Conservation (phyloP, 2,888 invertebrate species). For the Leptinotarsa juncta region DNA sequence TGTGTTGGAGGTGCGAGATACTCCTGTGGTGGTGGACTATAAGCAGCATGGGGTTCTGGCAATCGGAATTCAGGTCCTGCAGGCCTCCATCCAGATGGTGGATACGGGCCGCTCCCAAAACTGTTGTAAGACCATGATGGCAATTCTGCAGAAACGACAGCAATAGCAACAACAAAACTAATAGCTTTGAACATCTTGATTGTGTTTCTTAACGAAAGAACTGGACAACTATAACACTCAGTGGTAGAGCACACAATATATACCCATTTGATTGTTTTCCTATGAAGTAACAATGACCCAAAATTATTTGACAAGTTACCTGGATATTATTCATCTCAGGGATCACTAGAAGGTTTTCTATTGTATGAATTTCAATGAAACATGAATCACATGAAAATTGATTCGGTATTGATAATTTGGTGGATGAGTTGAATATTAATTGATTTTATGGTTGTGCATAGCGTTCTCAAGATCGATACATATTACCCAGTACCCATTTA, state of each 20-base stretch:
- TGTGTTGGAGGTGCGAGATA: slow-evolving; percentile 54
- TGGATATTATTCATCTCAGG: slow-evolving; percentile 23
- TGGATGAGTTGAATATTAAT: slow-evolving; percentile 8
- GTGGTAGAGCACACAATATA: not conserved
- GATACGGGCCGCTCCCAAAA: slow-evolving; percentile 55
- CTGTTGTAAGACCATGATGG: not conserved
- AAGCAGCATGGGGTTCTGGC: slow-evolving; percentile 51
- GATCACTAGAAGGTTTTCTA: slow-evolving; percentile 23
- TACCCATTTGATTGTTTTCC: not conserved
- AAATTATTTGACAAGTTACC: slow-evolving; percentile 23
- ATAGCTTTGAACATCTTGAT: not conserved
- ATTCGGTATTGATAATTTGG: slow-evolving; percentile 16
- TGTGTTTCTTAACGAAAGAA: not conserved
- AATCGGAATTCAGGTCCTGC: slow-evolving; percentile 61
- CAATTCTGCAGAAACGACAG: not conserved
- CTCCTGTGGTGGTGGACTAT: slow-evolving; percentile 40
- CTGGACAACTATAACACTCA: not conserved
- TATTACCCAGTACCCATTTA: not conserved
- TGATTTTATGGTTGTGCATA: not conserved
- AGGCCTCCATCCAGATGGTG: slow-evolving; percentile 61
- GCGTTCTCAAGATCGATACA: not conserved
- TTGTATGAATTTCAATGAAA: slow-evolving; percentile 32
- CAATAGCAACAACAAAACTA: slow-evolving; percentile 1
- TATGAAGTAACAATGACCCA: slow-evolving; percentile 30
- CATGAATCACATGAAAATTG: slow-evolving; percentile 8